Base-by-base conservation (phyloP, 1,140 invertebrate genomes). In the Ceratosolen fusciceps region DNA sequence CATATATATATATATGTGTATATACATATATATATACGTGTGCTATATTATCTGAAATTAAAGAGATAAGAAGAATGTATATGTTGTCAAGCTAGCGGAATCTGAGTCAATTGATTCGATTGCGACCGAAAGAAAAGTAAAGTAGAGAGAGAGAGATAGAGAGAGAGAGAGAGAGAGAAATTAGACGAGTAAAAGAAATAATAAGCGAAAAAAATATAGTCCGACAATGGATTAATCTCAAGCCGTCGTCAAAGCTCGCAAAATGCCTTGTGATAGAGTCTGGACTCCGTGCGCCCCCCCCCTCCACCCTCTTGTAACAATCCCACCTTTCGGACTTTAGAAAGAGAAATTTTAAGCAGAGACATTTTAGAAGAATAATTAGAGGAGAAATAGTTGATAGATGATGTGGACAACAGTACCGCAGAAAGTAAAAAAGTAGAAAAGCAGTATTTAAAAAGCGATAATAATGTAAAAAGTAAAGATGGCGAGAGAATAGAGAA, bases 181-280 rank as follows among this genome's bases (percentile, higher is more conserved):
- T 83, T 37, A 29, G 80, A 83, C 78, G 58, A 73, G 1, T 52
- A 74, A 29, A 43, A 68, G 73, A 79, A 75, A 9, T 39, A 54
- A 76, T 67, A 65, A 80, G 65, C 12, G 21, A 83, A 74, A 62
- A 39, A 77, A 54, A 62, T 74, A 29, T 43, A 65, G 26, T 76
- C 37, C 26, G 43, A 71, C 52, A 31, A 31, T 24, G 52, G 21
- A 37, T 74, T 70, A 56, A 52, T 76, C 75, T 85, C 82, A 84
- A 83, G 84, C 81, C 72, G 70, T 62, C 84, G 87, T 85, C 56
- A 86, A 87, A 86, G 84, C 88, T 89, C 87, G 87, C 85, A 88
- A 86, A 73, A 81, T 86, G 86, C 86, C 87, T 90, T 90, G 89
- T 90, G 89, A 90, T 90, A 90, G 82, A 90, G 88, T 88, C 88